phyloP scores from a whole-genome alignment of 2,113 vertebrate species.

The Gorilla gorilla region DNA sequence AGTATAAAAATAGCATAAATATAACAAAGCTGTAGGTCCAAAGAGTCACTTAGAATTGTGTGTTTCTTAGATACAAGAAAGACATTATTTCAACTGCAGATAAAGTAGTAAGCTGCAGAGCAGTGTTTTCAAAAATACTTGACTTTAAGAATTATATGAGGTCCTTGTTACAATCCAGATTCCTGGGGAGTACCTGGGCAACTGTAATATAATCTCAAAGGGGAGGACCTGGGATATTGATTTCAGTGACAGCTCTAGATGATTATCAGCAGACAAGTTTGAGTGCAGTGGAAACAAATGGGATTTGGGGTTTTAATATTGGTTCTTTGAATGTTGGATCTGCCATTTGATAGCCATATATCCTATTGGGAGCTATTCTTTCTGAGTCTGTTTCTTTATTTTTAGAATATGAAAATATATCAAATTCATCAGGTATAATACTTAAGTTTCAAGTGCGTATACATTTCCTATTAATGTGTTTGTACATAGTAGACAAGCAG shows the following conservation, averaged over 20 bases:
- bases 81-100: neutral
- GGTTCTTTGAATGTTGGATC: neutral
- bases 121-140: neutral
- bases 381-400: neutral
- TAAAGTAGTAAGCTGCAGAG: neutral
- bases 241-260: neutral
- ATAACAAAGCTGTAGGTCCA: neutral
- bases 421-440: neutral
- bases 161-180: neutral
- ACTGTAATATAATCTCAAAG: neutral
- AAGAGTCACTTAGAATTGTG: neutral
- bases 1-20: neutral
- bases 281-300: neutral
- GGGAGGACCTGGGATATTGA: rapidly evolving
- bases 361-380: neutral
- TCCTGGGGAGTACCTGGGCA: neutral
- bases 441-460: neutral
- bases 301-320: neutral
- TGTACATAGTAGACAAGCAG: neutral
- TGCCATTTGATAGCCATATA: neutral
- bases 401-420: neutral
- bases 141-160: neutral
- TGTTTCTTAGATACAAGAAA: neutral
- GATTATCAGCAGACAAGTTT: neutral
- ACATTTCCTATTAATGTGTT: neutral